phyloP scores from a whole-genome alignment of 2,888 invertebrate genomes.

The Selenia dentaria region DNA sequence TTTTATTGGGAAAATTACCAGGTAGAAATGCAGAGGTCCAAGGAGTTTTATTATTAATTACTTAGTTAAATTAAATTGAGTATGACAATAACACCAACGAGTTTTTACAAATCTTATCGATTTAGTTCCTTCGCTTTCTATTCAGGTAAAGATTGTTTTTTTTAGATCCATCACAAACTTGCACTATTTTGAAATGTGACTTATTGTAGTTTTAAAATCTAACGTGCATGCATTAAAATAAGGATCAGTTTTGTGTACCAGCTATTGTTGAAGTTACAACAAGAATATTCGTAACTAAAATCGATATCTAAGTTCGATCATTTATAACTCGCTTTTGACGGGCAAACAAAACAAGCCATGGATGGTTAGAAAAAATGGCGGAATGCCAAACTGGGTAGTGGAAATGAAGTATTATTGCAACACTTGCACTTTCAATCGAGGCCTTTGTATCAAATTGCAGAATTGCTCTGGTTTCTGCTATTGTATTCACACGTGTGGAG shows the following conservation, averaged over 20 bases:
- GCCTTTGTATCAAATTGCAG: constrained; percentile 59
- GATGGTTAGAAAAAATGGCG: constrained; percentile 62
- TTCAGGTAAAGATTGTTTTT: constrained; percentile 65
- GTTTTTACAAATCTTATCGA: constrained; percentile 32
- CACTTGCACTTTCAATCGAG: constrained; percentile 82
- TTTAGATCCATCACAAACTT: constrained; percentile 29
- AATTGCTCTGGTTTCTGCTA: constrained; percentile 52
- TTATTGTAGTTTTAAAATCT: not conserved
- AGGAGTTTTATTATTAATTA: too few species aligned
- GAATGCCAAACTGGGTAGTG: constrained; percentile 67
- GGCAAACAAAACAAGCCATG: constrained; percentile 66
- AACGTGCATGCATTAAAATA: constrained; percentile 15
- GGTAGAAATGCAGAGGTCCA: too few species aligned
- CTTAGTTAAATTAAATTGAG: not conserved
- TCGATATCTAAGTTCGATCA: constrained; percentile 80
- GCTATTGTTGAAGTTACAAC: constrained; percentile 32
- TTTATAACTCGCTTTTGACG: constrained; percentile 79
- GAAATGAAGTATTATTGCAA: constrained; percentile 80
- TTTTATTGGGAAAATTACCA: too few species aligned
- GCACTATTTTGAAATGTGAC: not conserved
- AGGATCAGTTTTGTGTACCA: constrained; percentile 31
- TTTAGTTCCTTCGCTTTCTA: constrained; percentile 40
- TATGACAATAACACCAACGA: not conserved
- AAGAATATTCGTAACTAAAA: constrained; percentile 52
- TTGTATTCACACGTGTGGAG: constrained; percentile 44